Evolutionary conservation across 2,888 invertebrate species (phyloP).

Genomic region (Tenthredo mesomela): DNA sequence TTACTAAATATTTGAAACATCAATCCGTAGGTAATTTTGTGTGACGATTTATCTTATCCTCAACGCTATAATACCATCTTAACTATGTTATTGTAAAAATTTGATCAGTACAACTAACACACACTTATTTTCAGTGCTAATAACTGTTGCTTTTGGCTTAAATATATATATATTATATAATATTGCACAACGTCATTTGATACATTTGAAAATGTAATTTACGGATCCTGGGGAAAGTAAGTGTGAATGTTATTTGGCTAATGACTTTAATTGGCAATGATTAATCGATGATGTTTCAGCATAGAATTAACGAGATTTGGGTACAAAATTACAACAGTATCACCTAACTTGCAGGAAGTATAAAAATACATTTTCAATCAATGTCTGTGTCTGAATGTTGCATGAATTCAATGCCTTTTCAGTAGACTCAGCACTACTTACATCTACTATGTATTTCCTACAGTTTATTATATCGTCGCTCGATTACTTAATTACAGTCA

Average conservation of each 20-base stretch:
- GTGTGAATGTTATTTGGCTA: slow-evolving; percentile 37
- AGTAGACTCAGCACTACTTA: neutral
- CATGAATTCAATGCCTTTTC: neutral
- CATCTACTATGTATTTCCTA: neutral
- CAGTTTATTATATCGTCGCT: neutral
- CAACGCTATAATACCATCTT: neutral
- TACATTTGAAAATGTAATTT: slow-evolving; percentile 51
- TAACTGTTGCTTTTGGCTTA: slow-evolving; percentile 47
- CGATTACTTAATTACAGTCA: neutral
- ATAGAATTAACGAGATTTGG: slow-evolving; percentile 30
- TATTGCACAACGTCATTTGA: slow-evolving; percentile 31
- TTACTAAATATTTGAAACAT: slow-evolving; percentile 1
- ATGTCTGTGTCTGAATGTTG: slow-evolving; percentile 36
- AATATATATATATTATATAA: no score
- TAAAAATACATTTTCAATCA: slow-evolving; percentile 51
- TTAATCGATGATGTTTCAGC: slow-evolving; percentile 23
- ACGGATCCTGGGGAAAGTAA: slow-evolving; percentile 52
- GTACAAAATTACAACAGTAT: slow-evolving; percentile 36
- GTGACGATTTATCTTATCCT: neutral
- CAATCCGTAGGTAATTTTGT: neutral
- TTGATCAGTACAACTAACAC: slow-evolving; percentile 28
- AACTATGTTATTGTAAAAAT: neutral
- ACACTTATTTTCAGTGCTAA: slow-evolving; percentile 45
- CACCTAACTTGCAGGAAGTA: slow-evolving; percentile 40
- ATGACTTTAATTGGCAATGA: slow-evolving; percentile 28